Conservation (phyloP, 2,797 vertebrate species). For the Falco novaeseelandiae region DNA sequence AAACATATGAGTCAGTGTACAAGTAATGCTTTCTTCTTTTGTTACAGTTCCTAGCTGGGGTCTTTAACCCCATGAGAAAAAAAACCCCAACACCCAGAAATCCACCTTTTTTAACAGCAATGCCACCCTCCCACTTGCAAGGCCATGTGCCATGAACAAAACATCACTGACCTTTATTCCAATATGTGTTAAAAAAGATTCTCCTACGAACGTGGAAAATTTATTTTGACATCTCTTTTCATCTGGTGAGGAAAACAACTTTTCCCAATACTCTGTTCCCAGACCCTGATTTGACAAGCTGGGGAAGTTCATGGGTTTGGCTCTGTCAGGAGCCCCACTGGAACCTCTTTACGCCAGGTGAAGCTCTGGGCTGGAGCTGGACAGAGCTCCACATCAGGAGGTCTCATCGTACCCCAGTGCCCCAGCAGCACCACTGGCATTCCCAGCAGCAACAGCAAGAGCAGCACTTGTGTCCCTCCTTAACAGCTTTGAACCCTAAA, state of each 20-base stretch:
- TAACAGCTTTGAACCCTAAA: neutral
- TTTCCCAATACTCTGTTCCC: neutral
- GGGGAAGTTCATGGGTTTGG: neutral
- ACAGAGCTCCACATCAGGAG: neutral
- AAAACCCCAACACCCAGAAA: neutral
- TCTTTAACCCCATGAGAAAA: neutral
- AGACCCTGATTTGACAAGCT: neutral
- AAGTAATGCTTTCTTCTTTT: neutral
- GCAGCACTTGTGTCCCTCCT: neutral
- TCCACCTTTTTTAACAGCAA: neutral
- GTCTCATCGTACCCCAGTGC: rapidly evolving
- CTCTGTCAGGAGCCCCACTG: neutral
- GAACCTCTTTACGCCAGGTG: neutral
- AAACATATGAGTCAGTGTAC: neutral
- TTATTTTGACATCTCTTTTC: neutral
- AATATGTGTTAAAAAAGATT: neutral
- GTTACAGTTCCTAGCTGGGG: neutral
- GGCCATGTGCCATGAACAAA: neutral
- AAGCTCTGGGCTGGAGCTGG: neutral
- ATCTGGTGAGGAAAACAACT: neutral
- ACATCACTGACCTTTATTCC: neutral
- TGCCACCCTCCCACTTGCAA: neutral
- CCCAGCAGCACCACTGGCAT: neutral
- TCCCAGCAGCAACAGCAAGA: neutral
- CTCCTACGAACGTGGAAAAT: neutral